Evolutionary conservation across 64 coral and sea anemone genomes (phyloP).

Genomic region (Acropora yongei): DNA sequence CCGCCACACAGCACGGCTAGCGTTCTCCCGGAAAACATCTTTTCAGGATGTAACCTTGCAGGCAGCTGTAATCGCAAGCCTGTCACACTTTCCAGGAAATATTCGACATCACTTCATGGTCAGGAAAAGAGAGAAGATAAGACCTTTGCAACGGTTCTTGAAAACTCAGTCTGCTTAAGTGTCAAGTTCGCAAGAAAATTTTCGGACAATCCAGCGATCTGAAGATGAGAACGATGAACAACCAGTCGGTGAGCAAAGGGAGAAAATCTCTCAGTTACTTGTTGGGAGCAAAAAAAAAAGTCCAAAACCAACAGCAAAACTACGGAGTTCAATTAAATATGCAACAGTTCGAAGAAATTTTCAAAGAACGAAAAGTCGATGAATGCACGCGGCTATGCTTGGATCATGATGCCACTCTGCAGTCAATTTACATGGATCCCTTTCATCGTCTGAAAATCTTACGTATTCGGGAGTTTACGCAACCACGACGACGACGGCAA

Average conservation of each 20-base stretch:
- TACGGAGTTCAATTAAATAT: constrained; percentile 21
- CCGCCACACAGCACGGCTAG: not conserved
- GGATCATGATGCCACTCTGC: constrained; percentile 70
- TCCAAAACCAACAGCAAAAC: not conserved
- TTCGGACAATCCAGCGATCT: not conserved
- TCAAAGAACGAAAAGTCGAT: constrained; percentile 75
- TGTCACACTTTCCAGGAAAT: not conserved
- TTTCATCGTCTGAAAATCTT: constrained; percentile 87
- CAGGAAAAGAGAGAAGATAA: not conserved
- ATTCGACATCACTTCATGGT: not conserved
- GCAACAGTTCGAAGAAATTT: constrained; percentile 57
- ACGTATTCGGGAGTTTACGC: not conserved
- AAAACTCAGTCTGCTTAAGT: not conserved
- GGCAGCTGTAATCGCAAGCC: not conserved
- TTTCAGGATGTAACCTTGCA: not conserved
- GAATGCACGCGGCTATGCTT: constrained; percentile 73
- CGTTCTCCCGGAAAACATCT: not conserved
- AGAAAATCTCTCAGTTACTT: too few species aligned
- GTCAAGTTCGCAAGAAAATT: not conserved
- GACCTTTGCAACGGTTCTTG: not conserved
- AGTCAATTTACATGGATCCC: constrained; percentile 66
- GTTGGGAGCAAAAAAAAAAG: not conserved
- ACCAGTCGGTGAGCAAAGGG: not conserved
- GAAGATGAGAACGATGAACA: not conserved
- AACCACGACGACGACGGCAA: too few species aligned